Base-by-base conservation (phyloP, 2,797 vertebrate genomes). In the Acipenser ruthenus region DNA sequence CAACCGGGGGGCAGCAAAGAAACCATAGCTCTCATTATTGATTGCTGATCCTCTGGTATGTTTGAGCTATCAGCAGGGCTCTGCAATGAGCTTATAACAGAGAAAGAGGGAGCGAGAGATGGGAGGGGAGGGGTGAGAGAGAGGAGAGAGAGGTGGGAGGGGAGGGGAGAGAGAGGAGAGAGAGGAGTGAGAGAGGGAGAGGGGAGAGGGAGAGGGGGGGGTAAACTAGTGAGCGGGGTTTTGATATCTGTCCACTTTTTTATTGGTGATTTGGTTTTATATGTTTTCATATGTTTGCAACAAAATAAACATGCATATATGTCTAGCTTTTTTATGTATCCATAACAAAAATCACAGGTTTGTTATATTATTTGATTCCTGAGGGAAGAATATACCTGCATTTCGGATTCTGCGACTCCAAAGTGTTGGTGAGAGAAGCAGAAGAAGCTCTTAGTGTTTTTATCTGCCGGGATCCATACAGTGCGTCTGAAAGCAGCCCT, bases 41-140 rank as follows among this genome's bases (percentile, higher is more conserved):
- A 85, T 88, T 87, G 82, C 86, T 78, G 77, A 83, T 84, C 79
- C 81, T 88, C 74, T 83, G 81, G 82, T 83, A 84, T 86, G 83
- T 87, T 86, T 77, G 75, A 73, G 72, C 74, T 83, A 86, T 86
- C 83, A 83, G 82, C 68, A 75, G 75, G 81, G 68, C 77, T 78
- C 67, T 71, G 69, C 66, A 65, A 67, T 74, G 69, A 69, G 65
- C 78, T 79, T 75, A 84, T 81, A 74, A 75, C 37, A 81, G 73
- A 67, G 11, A 75, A 78, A 76, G 68, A 56, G 64, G n/a, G 11
- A 50, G 51, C 4, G 12, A 7, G 70, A 73, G 8, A 8, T 1
- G 51, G 51, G 6, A 2, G 8, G 51, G 3, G 51, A 8, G 51
- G 23, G 23, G 6, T 37, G 10, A 37, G 13, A n/a, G 7, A 5